Base-by-base conservation (phyloP, 2,113 vertebrate genomes). In the Phainopepla nitens region DNA sequence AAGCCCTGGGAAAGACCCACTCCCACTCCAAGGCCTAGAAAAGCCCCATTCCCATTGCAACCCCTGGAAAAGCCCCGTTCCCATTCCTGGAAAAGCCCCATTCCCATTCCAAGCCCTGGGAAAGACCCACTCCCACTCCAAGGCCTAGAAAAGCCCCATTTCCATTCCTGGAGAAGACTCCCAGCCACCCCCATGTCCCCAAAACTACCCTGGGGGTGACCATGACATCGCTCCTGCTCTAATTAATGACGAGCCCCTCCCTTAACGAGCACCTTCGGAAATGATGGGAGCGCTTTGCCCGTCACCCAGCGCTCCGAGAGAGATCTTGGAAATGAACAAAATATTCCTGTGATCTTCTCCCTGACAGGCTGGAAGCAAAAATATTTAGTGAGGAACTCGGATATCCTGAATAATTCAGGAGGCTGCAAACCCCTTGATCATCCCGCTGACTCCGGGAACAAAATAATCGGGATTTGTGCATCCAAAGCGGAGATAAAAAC, bases 341-440 rank as follows among this genome's bases (percentile, higher is more conserved):
- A 96, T 64, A 96, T 96, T 95, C 76, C 96, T 97, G 96, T 97
- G 96, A 97, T 97, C 95, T 70, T 53, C 84, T 80, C 73, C 50
- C 87, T 77, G 92, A 91, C 82, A 84, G 68, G 27, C 15, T 82
- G 81, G 94, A 68, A 96, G 88, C 90, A 96, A 60, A 68, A 95
- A 75, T 82, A 71, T 93, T 93, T 89, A 54, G 82, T 15, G 82
- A 95, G 82, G 61, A 82, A 65, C 90, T 61, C 69, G 29, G 33
- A 61, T 35, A 19, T 77, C 77, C 80, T 93, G 75, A 93, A 96
- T 95, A 93, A 94, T 94, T 97, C 71, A 97, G 83, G 35, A 96
- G 81, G 45, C 96, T 95, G 70, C 68, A 80, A 90, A 85, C 50
- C 71, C 87, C 89, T 94, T 92, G 94, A 93, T 93, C 82, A 87